These are phyloP conservation scores for Elanoides forficatus DNA, from an alignment of 2,113 vertebrate genomes.

Conservation along the genomic window DNA sequence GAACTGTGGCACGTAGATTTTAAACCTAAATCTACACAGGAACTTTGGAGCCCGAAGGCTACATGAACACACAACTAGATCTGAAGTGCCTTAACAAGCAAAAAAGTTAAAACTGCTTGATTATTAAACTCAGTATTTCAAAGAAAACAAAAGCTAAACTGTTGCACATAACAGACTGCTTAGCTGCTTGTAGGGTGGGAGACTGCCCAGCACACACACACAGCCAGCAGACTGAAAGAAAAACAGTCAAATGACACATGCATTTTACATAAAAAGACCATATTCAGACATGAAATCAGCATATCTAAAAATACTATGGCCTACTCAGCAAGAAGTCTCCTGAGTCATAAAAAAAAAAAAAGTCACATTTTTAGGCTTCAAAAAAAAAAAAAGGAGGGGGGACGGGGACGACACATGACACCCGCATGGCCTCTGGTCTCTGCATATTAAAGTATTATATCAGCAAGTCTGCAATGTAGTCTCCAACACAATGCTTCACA, in stretches of 20 bases:
- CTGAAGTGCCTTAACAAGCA: background rate
- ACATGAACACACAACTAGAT: background rate
- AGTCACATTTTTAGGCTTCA: background rate
- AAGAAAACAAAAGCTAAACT: background rate
- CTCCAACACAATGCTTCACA: background rate
- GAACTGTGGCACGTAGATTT: background rate
- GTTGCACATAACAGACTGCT: background rate
- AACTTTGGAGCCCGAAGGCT: background rate
- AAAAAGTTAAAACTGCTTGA: background rate
- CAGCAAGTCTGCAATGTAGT: background rate
- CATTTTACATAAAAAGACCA: background rate
- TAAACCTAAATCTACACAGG: background rate
- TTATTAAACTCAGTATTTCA: background rate
- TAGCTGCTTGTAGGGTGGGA: background rate
- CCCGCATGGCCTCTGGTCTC: background rate
- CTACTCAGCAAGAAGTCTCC: slow-evolving; percentile 24
- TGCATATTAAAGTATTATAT: background rate
- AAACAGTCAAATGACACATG: slow-evolving; percentile 6
- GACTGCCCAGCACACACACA: background rate
- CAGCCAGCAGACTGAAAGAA: background rate
- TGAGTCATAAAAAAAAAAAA: background rate
- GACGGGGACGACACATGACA: accelerated
- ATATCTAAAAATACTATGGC: slow-evolving; percentile 48
- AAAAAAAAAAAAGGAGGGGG: background rate
- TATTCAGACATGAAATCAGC: slow-evolving; percentile 50